Conservation (phyloP, 2,113 vertebrate species). For the Campylorhamphus procurvoides region DNA sequence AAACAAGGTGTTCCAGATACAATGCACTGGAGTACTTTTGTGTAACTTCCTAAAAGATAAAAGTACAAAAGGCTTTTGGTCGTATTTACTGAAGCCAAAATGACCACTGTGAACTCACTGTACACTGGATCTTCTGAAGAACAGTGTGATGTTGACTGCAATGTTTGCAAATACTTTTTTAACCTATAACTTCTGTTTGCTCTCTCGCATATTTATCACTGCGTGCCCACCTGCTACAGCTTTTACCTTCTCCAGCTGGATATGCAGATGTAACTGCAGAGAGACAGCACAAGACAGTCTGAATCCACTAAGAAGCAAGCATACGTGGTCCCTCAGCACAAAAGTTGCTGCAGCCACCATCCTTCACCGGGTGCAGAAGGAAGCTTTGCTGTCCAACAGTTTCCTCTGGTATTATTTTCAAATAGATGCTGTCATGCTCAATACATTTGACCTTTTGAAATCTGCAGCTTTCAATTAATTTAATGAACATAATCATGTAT, state of each 20-base stretch:
- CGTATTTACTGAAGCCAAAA: not conserved
- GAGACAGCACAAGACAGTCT: not conserved
- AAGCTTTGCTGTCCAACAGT: not conserved
- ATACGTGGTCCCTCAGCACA: not conserved
- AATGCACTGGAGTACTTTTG: not conserved
- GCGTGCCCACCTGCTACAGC: not conserved
- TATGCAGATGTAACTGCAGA: fast-evolving
- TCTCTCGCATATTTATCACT: not conserved
- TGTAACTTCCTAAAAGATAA: not conserved
- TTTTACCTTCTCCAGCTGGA: not conserved
- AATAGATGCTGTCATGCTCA: not conserved
- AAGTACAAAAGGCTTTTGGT: not conserved
- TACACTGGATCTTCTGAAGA: not conserved
- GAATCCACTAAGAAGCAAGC: not conserved
- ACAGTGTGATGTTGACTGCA: not conserved
- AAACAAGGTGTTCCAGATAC: not conserved
- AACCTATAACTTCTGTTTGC: not conserved
- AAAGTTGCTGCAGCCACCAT: not conserved
- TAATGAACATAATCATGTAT: not conserved
- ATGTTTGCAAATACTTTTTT: not conserved
- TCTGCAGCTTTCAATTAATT: not conserved
- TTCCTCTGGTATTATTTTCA: not conserved
- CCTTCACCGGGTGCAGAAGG: not conserved
- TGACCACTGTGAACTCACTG: fast-evolving
- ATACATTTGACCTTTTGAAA: not conserved